Percentiles rank a stretch among this genome's conserved stretches.
phyloP scores from a whole-genome alignment of 2,113 vertebrate species.

The Micromys minutus region DNA sequence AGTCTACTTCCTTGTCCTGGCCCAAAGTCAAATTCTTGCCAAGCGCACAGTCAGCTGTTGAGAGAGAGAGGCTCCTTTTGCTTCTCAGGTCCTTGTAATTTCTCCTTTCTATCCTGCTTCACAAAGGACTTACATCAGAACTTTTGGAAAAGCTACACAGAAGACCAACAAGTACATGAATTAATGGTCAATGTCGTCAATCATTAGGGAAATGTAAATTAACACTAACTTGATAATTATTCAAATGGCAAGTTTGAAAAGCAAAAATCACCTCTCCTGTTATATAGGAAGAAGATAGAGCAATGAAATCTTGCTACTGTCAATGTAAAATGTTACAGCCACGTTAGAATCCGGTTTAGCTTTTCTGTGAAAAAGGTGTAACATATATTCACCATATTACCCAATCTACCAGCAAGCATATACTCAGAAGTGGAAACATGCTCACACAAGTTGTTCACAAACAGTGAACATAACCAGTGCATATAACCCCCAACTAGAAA shows the following conservation, averaged over 20 bases:
- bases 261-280: neutral
- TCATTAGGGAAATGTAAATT: constrained; percentile 27
- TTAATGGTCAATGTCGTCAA: neutral
- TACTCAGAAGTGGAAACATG: neutral
- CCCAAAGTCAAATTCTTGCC: too few relatives aligned
- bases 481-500: neutral
- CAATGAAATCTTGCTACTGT: neutral
- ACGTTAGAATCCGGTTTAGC: neutral
- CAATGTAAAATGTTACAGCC: neutral
- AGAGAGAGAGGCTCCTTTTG: neutral
- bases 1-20: too few relatives aligned
- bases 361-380: neutral
- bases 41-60: too few relatives aligned
- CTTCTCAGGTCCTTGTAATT: neutral
- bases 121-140: neutral
- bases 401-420: neutral
- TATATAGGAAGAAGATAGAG: neutral
- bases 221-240: neutral
- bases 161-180: neutral
- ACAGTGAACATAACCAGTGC: too few relatives aligned
- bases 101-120: neutral
- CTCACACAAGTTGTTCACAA: constrained; percentile 13
- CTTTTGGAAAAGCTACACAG: neutral
- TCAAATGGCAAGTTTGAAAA: neutral
- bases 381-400: neutral